These are phyloP conservation scores for Perca flavescens DNA, from an alignment of 2,113 vertebrate genomes.

Conservation along the genomic window DNA sequence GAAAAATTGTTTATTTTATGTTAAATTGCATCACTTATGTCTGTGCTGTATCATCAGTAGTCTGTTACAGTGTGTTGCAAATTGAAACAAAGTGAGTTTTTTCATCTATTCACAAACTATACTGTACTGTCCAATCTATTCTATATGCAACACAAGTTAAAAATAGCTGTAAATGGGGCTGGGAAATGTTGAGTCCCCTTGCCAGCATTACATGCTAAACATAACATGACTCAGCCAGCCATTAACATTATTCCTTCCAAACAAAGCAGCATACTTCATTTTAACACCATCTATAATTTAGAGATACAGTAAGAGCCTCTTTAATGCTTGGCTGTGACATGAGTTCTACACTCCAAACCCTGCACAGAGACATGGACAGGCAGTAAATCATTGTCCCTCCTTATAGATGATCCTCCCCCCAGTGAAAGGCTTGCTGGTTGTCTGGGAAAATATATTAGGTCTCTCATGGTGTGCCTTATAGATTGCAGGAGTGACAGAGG, in stretches of 20 bases:
- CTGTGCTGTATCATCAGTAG: conserved; percentile 27
- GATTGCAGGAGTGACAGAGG: conserved; percentile 31
- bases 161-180: conserved; percentile 71
- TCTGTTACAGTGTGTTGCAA: conserved; percentile 47
- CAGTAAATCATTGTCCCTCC: conserved; percentile 55
- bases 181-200: conserved; percentile 49
- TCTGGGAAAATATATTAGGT: conserved; percentile 48
- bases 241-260: conserved; percentile 55
- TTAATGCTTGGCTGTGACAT: conserved; percentile 58
- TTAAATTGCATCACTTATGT: conserved; percentile 30
- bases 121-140: conserved; percentile 48
- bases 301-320: conserved; percentile 40
- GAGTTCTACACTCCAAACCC: conserved; percentile 58
- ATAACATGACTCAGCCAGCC: conserved; percentile 59
- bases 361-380: conserved; percentile 22
- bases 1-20: conserved; percentile 12
- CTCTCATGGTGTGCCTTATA: conserved; percentile 54
- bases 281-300: conserved; percentile 70
- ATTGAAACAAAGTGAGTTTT: conserved; percentile 65
- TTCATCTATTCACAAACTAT: conserved; percentile 58
- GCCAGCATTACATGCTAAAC: conserved; percentile 59
- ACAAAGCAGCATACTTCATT: conserved; percentile 66
- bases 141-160: conserved; percentile 59
- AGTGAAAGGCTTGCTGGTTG: conserved; percentile 37
- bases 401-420: conserved; percentile 39